Conservation (phyloP, 2,113 vertebrate genomes). For the Eubucco bourcierii region DNA sequence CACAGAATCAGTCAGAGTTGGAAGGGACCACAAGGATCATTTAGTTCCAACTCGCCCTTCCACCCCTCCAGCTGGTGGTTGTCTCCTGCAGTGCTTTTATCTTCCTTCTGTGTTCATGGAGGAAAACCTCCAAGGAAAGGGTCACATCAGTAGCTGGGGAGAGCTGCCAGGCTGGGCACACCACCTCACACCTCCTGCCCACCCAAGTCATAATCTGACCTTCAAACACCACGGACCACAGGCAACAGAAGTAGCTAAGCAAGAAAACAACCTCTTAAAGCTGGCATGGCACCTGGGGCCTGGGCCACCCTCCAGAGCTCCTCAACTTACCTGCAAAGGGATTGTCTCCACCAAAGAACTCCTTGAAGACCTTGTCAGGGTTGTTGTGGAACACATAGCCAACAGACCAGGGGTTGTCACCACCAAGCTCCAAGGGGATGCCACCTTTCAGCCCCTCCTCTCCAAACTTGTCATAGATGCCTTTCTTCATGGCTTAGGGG, state of each 20-base stretch:
- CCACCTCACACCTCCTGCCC: background rate
- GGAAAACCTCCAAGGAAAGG: background rate
- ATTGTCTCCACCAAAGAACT: conserved; percentile 94
- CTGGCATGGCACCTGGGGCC: background rate
- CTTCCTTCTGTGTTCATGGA: accelerated
- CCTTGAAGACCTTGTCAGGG: conserved; percentile 86
- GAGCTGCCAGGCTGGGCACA: background rate
- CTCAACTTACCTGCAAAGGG: conserved; percentile 86
- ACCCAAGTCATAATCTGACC: too few species aligned
- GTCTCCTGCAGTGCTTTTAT: background rate
- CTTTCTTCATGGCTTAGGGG: conserved; percentile 84
- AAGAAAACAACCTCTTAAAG: background rate
- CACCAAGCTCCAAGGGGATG: conserved; percentile 80
- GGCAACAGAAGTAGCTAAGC: background rate
- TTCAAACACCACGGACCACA: background rate
- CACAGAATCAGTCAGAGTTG: background rate
- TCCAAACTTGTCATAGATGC: conserved; percentile 93
- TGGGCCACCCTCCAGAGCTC: background rate
- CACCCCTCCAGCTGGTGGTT: accelerated
- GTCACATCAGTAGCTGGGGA: background rate
- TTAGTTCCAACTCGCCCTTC: background rate
- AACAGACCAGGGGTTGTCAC: conserved; percentile 79
- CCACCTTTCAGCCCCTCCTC: conserved; percentile 91
- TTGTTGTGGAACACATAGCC: conserved; percentile 91
- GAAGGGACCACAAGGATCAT: too few species aligned